Conservation (phyloP, 30 jellyfish, hydroid and myxozoan genomes). For the Cassiopea xamachana region DNA sequence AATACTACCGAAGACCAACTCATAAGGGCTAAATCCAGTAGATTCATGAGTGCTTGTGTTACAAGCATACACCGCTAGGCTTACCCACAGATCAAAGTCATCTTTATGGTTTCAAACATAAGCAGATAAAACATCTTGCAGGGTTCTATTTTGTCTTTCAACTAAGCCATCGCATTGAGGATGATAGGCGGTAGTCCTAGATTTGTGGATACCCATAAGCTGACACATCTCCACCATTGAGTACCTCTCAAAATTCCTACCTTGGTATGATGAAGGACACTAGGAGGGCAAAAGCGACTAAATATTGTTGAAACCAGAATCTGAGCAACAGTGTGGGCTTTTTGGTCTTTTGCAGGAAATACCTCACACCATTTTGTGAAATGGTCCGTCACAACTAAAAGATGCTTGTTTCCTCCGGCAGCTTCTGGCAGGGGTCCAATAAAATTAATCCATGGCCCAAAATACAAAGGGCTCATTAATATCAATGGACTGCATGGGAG, state of each 20-base stretch:
- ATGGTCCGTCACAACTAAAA: conserved; percentile 49
- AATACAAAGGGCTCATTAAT: conserved; percentile 44
- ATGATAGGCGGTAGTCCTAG: not conserved
- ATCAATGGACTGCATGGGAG: conserved; percentile 22
- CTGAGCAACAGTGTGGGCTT: conserved; percentile 47
- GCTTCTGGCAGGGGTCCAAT: conserved; percentile 65
- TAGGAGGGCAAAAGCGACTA: conserved; percentile 67
- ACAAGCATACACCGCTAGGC: conserved; percentile 47
- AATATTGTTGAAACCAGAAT: not conserved
- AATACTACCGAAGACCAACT: conserved; percentile 34
- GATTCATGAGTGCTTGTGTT: conserved; percentile 64
- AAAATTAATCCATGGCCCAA: conserved; percentile 51
- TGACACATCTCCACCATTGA: conserved; percentile 41
- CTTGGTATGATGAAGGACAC: conserved; percentile 69
- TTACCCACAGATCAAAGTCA: conserved; percentile 46
- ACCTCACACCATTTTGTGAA: conserved; percentile 5
- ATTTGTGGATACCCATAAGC: conserved; percentile 48
- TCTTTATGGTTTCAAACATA: conserved; percentile 25
- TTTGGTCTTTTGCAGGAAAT: conserved; percentile 47
- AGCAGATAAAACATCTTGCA: conserved; percentile 39
- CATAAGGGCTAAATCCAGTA: conserved; percentile 68
- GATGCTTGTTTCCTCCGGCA: conserved; percentile 55
- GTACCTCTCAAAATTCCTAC: conserved; percentile 54
- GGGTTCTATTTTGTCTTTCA: conserved; percentile 10
- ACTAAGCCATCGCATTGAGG: too few relatives aligned